Base-by-base conservation (phyloP, 2,888 invertebrate genomes). In the Campoplex capitator region DNA sequence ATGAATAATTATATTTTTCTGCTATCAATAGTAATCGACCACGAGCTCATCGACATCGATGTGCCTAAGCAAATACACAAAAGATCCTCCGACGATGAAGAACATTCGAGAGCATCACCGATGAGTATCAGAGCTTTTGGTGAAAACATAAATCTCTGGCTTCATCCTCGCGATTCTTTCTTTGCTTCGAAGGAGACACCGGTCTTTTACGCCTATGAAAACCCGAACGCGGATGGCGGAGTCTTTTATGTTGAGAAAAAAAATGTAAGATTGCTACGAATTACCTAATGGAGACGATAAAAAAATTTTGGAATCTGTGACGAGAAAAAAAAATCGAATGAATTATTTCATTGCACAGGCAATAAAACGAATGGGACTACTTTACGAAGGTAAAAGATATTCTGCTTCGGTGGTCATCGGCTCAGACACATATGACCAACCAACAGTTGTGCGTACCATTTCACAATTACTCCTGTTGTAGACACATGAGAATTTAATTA, bases 111-210 rank as follows among this genome's bases (percentile, higher is more conserved):
- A 16, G 42, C 11, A 42, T 42, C 45, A 11, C 11, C 1, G 18
- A 42, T 68, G 68, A 68, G 68, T 2, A 42, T 68, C n/a, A 38
- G 42, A 68, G 68, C 68, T 42, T 68, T 68, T 9, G 42, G 42
- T 3, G 23, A 3, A 11, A 8, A 68, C 16, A 23, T n/a, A 9
- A 42, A 68, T 42, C 68, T 68, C 0, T 42, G 32, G 67, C 67
- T 68, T 23, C n/a, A 68, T 68, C 67, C 67, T 35, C 35, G 32
- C 16, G 67, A 67, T 18, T 67, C 67, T 3, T 38, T 68, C 8
- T 68, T 68, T 38, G 68, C 68, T 11, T 68, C 68, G 35, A 7
- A 0, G 23, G 42, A 42, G 42, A 68, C 68, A 38, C 68, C 42
- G 2, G 68, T 68, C 13, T 42, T n/a, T 18, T 42, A 42, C 4